Evolutionary conservation across 2,888 invertebrate species (phyloP), one percentile per base, ranked within the genome.

Genomic region (Tachina fera): DNA sequence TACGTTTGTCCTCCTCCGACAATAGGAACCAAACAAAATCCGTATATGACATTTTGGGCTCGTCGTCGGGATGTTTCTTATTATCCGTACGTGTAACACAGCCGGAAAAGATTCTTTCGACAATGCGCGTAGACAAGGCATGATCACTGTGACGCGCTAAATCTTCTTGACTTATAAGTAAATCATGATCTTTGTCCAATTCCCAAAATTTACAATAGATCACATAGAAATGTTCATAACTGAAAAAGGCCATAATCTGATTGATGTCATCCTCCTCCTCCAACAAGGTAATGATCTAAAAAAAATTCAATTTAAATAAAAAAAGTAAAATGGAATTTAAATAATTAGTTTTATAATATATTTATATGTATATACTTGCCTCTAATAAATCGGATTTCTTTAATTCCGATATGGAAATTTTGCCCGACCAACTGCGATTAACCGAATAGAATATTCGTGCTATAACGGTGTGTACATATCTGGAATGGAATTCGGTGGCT

Each of bases 201-300:
- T 99, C 99, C 99, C 99, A 99, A 94, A 99, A 99, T 93, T 99
- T 99, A 94, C 99, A 99, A 93, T 99, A 99, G 92, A 99, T 99
- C 85, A 99, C 99, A 94, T 99, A 99, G 94, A 99, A 99, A 94
- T 99, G 99, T 93, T 99, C 99, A 93, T 99, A 99, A 92, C 99
- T 99, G 92, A 97, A 97, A 91, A 95, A 96, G 90, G 96, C 96
- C 89, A 96, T 96, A 88, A 97, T 96, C 94, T 98, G 97, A 94
- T 99, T 99, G 90, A 99, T 99, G 92, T 99, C 99, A 91, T 98
- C 98, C 93, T 99, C 98, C 89, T 98, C 97, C 92, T 99, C 98
- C 83, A 99, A 94, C 80, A 97, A 93, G 88, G 96, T 95, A 88
- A 98, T 95, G 84, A 96, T 95, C 91, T 94, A 92, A 70, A 96